phyloP scores from a whole-genome alignment of 2,113 vertebrate genomes.

The Loxodonta africana region DNA sequence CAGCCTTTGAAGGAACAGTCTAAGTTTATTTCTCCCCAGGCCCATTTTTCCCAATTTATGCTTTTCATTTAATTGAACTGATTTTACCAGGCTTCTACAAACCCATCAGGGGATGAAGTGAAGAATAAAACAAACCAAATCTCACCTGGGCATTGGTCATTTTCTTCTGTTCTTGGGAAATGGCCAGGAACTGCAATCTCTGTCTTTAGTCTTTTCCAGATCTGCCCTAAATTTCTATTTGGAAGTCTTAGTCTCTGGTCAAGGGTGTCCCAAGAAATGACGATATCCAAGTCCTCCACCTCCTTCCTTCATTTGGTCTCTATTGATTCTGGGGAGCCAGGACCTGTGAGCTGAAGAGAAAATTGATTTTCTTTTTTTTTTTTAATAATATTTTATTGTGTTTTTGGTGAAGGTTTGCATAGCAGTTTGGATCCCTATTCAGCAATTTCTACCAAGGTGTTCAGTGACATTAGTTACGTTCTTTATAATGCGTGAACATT shows the following conservation, averaged over 20 bases:
- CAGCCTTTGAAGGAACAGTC: too few relatives aligned
- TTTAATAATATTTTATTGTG: too few relatives aligned
- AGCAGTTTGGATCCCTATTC: too few relatives aligned
- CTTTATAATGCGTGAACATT: too few relatives aligned
- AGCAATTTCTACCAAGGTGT: too few relatives aligned
- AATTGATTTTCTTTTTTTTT: neutral
- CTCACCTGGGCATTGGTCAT: conserved; percentile 9
- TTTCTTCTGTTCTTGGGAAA: neutral
- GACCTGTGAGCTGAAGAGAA: neutral
- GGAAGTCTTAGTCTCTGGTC: neutral
- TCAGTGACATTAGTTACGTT: too few relatives aligned
- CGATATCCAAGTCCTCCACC: neutral
- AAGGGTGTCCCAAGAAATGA: neutral
- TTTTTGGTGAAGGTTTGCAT: too few relatives aligned
- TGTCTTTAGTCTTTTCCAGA: neutral
- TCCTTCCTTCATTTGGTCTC: neutral
- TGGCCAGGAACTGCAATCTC: neutral
- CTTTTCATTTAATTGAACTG: neutral
- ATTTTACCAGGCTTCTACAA: neutral
- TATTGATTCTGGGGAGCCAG: neutral
- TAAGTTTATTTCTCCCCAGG: neutral
- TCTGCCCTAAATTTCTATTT: neutral
- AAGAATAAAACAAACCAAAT: neutral
- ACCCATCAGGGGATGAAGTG: neutral
- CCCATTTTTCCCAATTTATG: neutral